Evolutionary conservation across 2,888 invertebrate genomes (phyloP).

Genomic region (Carcina quercana): DNA sequence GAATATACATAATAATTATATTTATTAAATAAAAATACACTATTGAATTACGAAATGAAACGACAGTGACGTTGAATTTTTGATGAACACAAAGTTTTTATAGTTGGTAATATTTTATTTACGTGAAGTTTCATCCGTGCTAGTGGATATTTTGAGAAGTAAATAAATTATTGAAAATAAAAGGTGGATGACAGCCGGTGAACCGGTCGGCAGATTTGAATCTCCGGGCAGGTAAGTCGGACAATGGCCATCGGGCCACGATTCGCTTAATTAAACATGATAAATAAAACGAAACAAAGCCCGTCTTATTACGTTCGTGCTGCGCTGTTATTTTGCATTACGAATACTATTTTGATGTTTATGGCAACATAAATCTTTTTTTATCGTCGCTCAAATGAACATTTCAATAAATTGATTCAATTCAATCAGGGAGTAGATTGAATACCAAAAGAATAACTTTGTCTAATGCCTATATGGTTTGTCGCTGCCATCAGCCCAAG

Average conservation of each 20-base stretch:
- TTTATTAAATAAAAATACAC: no score
- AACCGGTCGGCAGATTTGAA: conserved; percentile 59
- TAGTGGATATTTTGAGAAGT: conserved; percentile 46
- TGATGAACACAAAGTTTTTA: no score
- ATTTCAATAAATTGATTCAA: background rate
- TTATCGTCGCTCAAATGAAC: background rate
- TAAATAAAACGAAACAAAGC: conserved; percentile 44
- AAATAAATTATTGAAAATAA: conserved; percentile 55
- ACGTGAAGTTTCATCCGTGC: conserved; percentile 36
- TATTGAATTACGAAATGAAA: no score
- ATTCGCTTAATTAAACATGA: conserved; percentile 64
- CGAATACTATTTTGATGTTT: conserved; percentile 12
- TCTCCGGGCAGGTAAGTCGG: conserved; percentile 60
- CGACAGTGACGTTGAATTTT: no score
- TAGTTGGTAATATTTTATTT: no score
- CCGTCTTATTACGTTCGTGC: conserved; percentile 5
- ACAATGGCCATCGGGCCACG: conserved; percentile 61
- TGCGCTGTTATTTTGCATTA: background rate
- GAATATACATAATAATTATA: no score
- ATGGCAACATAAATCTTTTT: background rate
- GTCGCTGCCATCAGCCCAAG: no score
- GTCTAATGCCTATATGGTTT: no score
- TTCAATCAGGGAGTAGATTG: background rate
- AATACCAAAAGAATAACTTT: no score
- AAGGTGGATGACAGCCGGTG: conserved; percentile 44